Conservation (phyloP, 2,797 vertebrate genomes). For the Oreochromis mossambicus region DNA sequence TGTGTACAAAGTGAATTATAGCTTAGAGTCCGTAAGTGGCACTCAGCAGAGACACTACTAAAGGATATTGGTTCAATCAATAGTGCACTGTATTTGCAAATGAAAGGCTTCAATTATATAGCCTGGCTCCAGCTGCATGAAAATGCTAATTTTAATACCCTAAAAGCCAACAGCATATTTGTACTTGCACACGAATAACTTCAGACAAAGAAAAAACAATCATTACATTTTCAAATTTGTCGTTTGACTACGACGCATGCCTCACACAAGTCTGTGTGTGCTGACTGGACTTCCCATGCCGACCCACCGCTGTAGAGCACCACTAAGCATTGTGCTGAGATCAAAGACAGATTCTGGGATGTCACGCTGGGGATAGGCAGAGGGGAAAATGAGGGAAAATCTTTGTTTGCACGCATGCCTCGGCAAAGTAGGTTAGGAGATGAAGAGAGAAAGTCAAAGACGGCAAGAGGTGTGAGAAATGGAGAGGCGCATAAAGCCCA, state of each 20-base stretch:
- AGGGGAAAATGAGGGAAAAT: not conserved
- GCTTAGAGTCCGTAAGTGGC: conserved; percentile 23
- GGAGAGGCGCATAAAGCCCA: not conserved
- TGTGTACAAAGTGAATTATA: conserved; percentile 17
- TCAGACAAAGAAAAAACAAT: not conserved
- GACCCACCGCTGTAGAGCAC: conserved; percentile 18
- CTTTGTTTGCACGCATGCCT: conserved; percentile 31
- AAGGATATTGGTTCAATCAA: not conserved
- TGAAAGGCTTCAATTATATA: not conserved
- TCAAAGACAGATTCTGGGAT: conserved; percentile 46
- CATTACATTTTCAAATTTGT: not conserved
- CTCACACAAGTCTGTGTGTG: conserved; percentile 1
- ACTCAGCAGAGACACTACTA: not conserved
- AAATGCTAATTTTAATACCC: not conserved
- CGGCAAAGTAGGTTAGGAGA: not conserved
- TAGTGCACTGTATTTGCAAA: not conserved
- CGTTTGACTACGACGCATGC: not conserved
- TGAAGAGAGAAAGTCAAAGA: not conserved
- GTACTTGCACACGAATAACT: not conserved
- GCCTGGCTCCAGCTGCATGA: not conserved
- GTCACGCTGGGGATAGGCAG: conserved; percentile 35
- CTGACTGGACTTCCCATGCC: conserved; percentile 30
- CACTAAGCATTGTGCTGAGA: conserved; percentile 36
- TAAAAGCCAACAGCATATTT: not conserved
- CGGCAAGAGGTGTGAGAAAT: not conserved